A percentile compares a stretch with the other conserved stretches of the same genome.
These are phyloP conservation scores for Drosophila testacea DNA, from an alignment of 2,888 invertebrate genomes.

Conservation along the genomic window DNA sequence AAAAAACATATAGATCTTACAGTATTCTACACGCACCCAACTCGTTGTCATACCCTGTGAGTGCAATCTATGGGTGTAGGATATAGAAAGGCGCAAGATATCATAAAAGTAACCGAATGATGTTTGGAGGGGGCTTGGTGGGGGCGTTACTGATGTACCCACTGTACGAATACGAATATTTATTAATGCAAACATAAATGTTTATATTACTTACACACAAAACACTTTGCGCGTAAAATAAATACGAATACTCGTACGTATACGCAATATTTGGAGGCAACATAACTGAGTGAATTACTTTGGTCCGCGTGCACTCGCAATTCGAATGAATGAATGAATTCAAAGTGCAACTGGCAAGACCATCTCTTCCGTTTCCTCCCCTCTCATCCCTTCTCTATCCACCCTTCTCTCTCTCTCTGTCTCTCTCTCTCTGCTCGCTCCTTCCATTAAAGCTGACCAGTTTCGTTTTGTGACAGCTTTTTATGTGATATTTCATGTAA, in stretches of 20 bases:
- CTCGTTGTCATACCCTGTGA: not conserved
- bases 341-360: conserved; percentile 44
- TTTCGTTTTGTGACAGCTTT: conserved; percentile 25
- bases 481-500: conserved; percentile 29
- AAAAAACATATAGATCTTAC: not conserved
- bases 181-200: conserved; percentile 68
- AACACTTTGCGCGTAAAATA: conserved; percentile 55
- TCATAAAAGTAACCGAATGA: conserved; percentile 34
- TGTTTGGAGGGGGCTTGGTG: not conserved
- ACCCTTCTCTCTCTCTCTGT: too few relatives aligned
- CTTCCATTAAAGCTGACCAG: conserved; percentile 1
- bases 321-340: conserved; percentile 66
- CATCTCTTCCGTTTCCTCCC: not conserved
- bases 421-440: too few relatives aligned
- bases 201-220: conserved; percentile 46
- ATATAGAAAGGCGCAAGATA: conserved; percentile 49
- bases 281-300: conserved; percentile 67
- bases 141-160: not conserved
- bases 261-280: conserved; percentile 56
- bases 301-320: conserved; percentile 23
- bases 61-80: conserved; percentile 15
- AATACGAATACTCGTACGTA: conserved; percentile 41
- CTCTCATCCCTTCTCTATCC: too few relatives aligned
- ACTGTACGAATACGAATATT: conserved; percentile 45
- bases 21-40: too few relatives aligned